Evolutionary conservation across 2,113 vertebrate genomes (phyloP).

Genomic region (Rhegmatorhina hoffmannsi): DNA sequence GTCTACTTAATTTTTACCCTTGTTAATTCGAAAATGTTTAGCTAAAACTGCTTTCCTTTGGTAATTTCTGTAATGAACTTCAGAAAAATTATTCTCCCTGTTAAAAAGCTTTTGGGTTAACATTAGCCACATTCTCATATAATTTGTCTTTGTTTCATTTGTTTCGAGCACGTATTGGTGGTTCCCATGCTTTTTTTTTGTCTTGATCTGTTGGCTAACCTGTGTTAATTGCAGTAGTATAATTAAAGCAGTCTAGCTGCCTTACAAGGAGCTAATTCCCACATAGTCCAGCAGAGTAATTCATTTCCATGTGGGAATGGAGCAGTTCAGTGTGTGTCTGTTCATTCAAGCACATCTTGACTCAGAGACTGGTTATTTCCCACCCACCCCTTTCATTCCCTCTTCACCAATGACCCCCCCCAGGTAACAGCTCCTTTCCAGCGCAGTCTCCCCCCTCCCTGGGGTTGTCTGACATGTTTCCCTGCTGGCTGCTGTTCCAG

Average conservation of each 20-base stretch:
- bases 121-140: neutral
- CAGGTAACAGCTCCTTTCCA: neutral
- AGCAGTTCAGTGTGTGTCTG: neutral
- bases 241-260: conserved; percentile 23
- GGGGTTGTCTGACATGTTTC: neutral
- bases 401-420: neutral
- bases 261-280: neutral
- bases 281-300: neutral
- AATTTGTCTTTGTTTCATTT: neutral
- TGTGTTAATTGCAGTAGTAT: neutral
- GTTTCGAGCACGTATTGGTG: neutral
- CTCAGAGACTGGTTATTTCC: neutral
- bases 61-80: neutral
- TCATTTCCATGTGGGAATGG: neutral
- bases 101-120: neutral
- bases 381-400: neutral
- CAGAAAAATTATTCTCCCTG: neutral
- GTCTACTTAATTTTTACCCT: neutral
- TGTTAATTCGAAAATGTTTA: neutral
- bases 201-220: neutral
- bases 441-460: neutral
- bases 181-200: neutral
- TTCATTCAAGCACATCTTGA: neutral
- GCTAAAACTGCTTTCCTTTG: neutral
- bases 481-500: conserved; percentile 73